A percentile compares a stretch with the other conserved stretches of the same genome.
phyloP scores from a whole-genome alignment of 2,888 invertebrate genomes.

The Bombylius major region DNA sequence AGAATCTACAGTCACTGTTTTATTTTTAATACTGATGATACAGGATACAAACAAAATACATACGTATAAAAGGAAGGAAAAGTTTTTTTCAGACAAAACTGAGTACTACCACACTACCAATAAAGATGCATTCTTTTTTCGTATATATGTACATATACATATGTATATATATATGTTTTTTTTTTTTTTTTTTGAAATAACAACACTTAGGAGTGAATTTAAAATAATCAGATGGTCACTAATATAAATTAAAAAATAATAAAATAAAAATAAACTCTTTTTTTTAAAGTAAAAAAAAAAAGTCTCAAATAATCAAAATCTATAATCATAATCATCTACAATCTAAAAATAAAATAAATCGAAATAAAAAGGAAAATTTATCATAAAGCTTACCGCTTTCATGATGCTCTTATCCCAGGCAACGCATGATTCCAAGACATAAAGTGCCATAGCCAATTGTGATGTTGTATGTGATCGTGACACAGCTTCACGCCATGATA shows the following conservation, averaged over 20 bases:
- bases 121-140: not conserved
- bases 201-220: too few relatives aligned
- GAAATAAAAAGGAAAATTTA: not conserved
- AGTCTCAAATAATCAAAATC: not conserved
- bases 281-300: not conserved
- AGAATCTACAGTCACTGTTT: too few relatives aligned
- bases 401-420: conserved; percentile 99
- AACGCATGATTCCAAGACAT: conserved; percentile 80
- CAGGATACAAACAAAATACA: too few relatives aligned
- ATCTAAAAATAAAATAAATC: too few relatives aligned
- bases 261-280: too few relatives aligned
- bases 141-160: too few relatives aligned
- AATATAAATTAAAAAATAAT: too few relatives aligned
- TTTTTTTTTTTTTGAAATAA: too few relatives aligned
- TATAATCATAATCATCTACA: not conserved
- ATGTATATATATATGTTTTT: too few relatives aligned
- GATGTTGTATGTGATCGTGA: conserved; percentile 73
- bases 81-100: not conserved
- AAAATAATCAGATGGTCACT: not conserved
- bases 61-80: too few relatives aligned
- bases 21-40: too few relatives aligned
- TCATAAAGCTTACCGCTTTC: conserved; percentile 78
- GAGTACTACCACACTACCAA: not conserved
- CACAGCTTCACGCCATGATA: conserved; percentile 84
- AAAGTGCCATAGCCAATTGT: conserved; percentile 79